Evolutionary conservation across 1,140 invertebrate species (phyloP).

Genomic region (Physella acuta): DNA sequence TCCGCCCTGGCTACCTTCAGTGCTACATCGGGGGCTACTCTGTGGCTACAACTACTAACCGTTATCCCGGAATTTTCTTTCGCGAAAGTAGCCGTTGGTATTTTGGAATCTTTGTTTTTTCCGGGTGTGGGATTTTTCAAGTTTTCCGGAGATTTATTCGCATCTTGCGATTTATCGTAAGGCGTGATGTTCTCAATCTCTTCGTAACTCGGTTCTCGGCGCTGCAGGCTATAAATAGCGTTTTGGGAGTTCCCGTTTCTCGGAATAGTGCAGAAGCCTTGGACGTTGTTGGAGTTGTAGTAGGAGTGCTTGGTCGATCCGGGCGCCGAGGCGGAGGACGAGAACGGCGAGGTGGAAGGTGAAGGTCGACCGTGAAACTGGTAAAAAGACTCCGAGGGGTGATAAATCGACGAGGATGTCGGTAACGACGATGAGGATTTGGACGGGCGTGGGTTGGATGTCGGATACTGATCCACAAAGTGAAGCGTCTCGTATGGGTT

Average conservation of each 20-base stretch:
- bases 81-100: too few relatives aligned
- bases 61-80: too few relatives aligned
- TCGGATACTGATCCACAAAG: not conserved
- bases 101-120: too few relatives aligned
- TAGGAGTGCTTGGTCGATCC: not conserved
- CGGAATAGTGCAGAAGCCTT: slow-evolving; percentile 10
- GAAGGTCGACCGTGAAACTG: not conserved
- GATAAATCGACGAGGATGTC: not conserved
- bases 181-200: slow-evolving; percentile 22
- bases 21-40: too few relatives aligned
- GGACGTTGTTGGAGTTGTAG: slow-evolving; percentile 9
- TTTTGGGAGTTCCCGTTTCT: not conserved
- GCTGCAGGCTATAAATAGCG: slow-evolving; percentile 13
- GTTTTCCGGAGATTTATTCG: too few relatives aligned
- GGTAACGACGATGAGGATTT: not conserved
- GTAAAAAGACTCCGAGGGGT: not conserved
- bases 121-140: too few relatives aligned
- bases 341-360: not conserved
- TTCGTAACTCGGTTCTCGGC: slow-evolving; percentile 17
- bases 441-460: not conserved
- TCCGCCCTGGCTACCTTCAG: too few relatives aligned
- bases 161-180: too few relatives aligned
- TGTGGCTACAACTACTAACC: too few relatives aligned
- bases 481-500: slow-evolving; percentile 1
- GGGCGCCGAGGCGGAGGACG: not conserved